These are phyloP conservation scores for Meteorus cinctellus DNA, from an alignment of 2,888 invertebrate species.

Conservation along the genomic window DNA sequence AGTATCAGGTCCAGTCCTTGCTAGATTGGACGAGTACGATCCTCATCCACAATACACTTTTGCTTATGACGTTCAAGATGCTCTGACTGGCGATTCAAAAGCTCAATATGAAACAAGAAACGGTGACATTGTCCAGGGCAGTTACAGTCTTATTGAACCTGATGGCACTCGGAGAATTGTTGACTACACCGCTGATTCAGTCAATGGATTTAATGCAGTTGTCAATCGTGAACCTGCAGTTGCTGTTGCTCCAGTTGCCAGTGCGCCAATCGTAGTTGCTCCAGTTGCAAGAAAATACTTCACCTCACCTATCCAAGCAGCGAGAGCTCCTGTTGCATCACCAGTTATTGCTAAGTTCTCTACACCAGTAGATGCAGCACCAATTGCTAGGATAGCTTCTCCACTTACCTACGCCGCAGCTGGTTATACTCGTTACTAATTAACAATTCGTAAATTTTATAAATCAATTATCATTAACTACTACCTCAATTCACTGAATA, in stretches of 20 bases:
- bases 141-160: constrained; percentile 66
- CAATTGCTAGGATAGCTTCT: constrained; percentile 48
- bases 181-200: constrained; percentile 65
- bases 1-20: constrained; percentile 49
- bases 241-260: constrained; percentile 67
- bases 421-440: constrained; percentile 47
- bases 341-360: constrained; percentile 35
- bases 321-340: constrained; percentile 12
- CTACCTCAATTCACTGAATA: neutral
- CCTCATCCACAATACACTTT: constrained; percentile 66
- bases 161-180: constrained; percentile 68
- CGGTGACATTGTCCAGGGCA: constrained; percentile 66
- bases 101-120: constrained; percentile 66
- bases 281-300: constrained; percentile 53
- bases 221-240: constrained; percentile 68
- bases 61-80: constrained; percentile 67
- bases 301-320: constrained; percentile 39
- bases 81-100: constrained; percentile 67
- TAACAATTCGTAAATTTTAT: constrained; percentile 6
- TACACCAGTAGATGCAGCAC: constrained; percentile 57
- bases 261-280: constrained; percentile 49
- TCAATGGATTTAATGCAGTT: constrained; percentile 68
- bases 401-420: constrained; percentile 54
- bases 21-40: constrained; percentile 64
- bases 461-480: neutral